phyloP scores from a whole-genome alignment of 2,888 invertebrate genomes.

The Amiota mariae region DNA sequence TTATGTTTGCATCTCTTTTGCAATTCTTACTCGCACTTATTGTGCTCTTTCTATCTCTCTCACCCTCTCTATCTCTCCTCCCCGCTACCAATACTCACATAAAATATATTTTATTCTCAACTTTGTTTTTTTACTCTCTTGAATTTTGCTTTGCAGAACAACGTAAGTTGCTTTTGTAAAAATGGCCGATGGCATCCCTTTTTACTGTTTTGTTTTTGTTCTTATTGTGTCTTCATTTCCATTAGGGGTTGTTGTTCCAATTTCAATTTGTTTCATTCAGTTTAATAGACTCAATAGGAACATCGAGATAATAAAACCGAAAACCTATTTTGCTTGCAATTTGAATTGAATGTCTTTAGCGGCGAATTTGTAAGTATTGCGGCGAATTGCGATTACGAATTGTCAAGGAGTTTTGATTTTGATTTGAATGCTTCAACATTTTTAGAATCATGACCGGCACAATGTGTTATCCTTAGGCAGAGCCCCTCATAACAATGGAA shows the following conservation, averaged over 20 bases:
- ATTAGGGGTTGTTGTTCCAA: slow-evolving; percentile 14
- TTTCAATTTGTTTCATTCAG: background rate
- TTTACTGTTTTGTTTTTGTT: slow-evolving; percentile 4
- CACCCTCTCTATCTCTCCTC: slow-evolving; percentile 15
- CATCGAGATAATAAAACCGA: too few relatives aligned
- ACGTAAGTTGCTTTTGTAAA: slow-evolving; percentile 52
- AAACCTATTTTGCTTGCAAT: too few relatives aligned
- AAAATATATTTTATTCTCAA: slow-evolving; percentile 11
- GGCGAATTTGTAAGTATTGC: background rate
- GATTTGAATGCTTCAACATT: too few relatives aligned
- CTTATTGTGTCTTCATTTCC: background rate
- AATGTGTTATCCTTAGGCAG: too few relatives aligned
- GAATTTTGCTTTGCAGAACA: slow-evolving; percentile 52
- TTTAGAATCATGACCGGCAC: too few relatives aligned
- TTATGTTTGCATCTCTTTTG: slow-evolving; percentile 41
- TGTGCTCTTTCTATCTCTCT: slow-evolving; percentile 25
- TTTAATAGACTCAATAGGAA: too few relatives aligned
- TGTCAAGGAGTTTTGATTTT: too few relatives aligned
- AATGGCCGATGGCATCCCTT: slow-evolving; percentile 56
- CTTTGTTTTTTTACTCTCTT: slow-evolving; percentile 25
- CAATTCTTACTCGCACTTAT: too few relatives aligned
- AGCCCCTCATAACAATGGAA: too few relatives aligned
- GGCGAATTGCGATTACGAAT: too few relatives aligned
- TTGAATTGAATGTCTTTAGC: background rate
- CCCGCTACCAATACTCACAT: background rate